These are phyloP conservation scores for Dromiciops gliroides DNA, from an alignment of 2,113 vertebrate genomes.

Conservation along the genomic window DNA sequence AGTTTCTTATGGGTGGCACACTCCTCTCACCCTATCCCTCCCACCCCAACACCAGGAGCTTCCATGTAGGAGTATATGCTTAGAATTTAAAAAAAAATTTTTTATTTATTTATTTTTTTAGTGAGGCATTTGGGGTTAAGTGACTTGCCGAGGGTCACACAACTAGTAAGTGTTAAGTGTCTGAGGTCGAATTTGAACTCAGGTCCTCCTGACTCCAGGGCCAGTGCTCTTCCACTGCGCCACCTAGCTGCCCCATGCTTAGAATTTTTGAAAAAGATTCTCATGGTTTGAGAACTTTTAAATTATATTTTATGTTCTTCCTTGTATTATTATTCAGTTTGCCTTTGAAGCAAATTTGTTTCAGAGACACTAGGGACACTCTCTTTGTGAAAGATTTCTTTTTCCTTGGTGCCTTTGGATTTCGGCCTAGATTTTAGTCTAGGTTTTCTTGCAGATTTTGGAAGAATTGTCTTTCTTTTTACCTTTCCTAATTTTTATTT, in stretches of 20 bases:
- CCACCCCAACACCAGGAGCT: neutral
- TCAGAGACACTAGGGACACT: neutral
- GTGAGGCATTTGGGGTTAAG: too few species aligned
- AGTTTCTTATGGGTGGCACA: neutral
- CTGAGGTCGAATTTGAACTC: too few species aligned
- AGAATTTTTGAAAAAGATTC: neutral
- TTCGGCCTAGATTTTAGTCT: neutral
- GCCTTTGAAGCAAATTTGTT: neutral
- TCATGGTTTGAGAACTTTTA: neutral
- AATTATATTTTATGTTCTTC: neutral
- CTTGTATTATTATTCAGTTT: neutral
- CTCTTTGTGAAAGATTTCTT: neutral
- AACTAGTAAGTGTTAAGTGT: too few species aligned
- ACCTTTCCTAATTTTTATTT: neutral
- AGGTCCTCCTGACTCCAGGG: too few species aligned
- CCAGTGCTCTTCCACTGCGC: too few species aligned
- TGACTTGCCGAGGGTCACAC: too few species aligned
- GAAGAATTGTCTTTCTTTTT: neutral
- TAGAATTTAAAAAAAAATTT: too few species aligned
- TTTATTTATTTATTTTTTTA: too few species aligned
- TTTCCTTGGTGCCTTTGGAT: neutral
- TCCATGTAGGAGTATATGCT: neutral
- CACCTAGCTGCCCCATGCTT: too few species aligned
- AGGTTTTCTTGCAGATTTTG: neutral
- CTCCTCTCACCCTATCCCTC: neutral